Base-by-base conservation (phyloP, 2,797 vertebrate genomes). In the Tamandua tetradactyla region DNA sequence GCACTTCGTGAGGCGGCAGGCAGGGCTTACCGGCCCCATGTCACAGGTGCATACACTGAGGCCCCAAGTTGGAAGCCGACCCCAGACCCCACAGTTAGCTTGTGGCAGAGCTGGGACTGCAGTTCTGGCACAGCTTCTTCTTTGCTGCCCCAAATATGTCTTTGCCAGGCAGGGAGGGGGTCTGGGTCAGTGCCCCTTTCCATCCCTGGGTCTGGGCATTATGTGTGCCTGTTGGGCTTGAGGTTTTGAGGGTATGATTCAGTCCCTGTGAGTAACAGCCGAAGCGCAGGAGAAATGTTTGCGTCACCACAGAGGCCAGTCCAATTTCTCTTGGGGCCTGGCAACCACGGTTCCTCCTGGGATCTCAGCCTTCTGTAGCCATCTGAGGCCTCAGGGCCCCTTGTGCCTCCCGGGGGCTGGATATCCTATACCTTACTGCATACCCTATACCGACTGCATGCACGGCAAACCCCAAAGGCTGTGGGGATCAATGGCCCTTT, bases 241-340 rank as follows among this genome's bases (percentile, higher is more conserved):
- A 96, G 95, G 95, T 96, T 95, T 96, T 55, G 93, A 94, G 95
- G 71, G 27, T 27, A 75, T 96, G 89, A 97, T 87, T 95, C 94
- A 97, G 87, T 72, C 88, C 83, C 68, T 82, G 66, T 4, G 25
- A 61, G 87, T 49, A 72, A 79, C 52, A 95, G 96, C 82, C 23
- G 27, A 27, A 72, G 69, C 0, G 4, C 55, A 74, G 95, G 87
- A 93, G 89, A 95, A 96, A 94, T 59, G 75, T 81, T 66, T 85
- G 91, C 42, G 20, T 96, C 96, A 97, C 80, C 66, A 5, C 40
- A 0, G 1, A 80, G 92, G 78, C 37, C 84, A 79, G 92, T 75
- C 86, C 89, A 90, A 92, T 89, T n/a, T 92, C 52, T 93, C 84
- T 57, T 47, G 95, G 93, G 95, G 92, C 93, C 96, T 96, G 96